Base-by-base conservation (phyloP, 2,797 vertebrate genomes). In the Eleutherodactylus coqui region DNA sequence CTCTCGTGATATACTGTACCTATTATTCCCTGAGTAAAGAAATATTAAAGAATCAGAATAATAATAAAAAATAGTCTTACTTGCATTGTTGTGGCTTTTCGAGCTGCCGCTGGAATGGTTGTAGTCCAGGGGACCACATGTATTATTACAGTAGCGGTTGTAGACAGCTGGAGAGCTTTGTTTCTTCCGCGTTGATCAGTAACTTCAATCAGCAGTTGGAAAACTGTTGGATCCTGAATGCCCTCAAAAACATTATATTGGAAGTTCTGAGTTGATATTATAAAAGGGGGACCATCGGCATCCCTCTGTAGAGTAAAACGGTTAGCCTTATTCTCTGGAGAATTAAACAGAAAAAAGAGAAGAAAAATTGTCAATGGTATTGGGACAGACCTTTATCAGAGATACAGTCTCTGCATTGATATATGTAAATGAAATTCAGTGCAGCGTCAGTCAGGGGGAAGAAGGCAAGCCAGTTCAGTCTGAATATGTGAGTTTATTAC, bases 151-250 rank as follows among this genome's bases (percentile, higher is more conserved):
- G n/a, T 88, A 87, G 77, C 87, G 34, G 73, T 89, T 87, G 55
- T 69, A 49, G 91, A 90, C 83, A 91, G 83, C 47, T 89, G 88
- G 24, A 64, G 83, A 84, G 75, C 27, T 91, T 86, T 88, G 38
- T 86, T 92, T 86, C 84, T 88, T 90, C 82, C 79, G 86, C 90
- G 88, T 90, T 93, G 90, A 90, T 92, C 90, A 90, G 88, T 88
- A 51, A 91, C 89, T 92, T 93, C 86, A 89, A 84, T 90, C 86
- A 92, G 62, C 64, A 89, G 16, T 62, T 93, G 34, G 86, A 91
- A 90, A 43, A 79, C 73, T 55, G 58, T 32, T 49, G 89, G 87
- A 64, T 75, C 64, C 64, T 58, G 24, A 86, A 88, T 89, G 80
- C n/a, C 89, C 85, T 75, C 88, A 88, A 93, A 92, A 49, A 17